Percentiles rank a stretch among this genome's conserved stretches.
These are phyloP conservation scores for Lepisosteus oculatus DNA, from an alignment of 2,113 vertebrate genomes.

Conservation along the genomic window DNA sequence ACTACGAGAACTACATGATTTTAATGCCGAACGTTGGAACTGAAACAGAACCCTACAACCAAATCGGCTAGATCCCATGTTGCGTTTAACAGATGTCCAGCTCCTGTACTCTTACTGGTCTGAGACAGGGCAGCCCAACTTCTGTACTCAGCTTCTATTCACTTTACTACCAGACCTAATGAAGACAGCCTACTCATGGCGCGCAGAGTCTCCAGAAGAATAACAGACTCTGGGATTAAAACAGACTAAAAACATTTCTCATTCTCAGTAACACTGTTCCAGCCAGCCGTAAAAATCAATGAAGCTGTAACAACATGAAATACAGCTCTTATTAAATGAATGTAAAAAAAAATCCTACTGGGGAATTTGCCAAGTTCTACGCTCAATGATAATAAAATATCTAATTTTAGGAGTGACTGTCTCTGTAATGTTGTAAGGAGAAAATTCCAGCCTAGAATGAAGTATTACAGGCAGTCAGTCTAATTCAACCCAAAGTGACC, in stretches of 20 bases:
- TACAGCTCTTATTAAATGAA: background rate
- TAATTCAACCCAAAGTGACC: background rate
- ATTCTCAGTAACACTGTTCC: constrained; percentile 5
- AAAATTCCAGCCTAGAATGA: background rate
- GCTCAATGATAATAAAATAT: background rate
- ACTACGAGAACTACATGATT: no score
- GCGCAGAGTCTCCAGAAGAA: background rate
- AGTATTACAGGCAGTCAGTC: background rate
- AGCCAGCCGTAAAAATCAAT: constrained; percentile 20
- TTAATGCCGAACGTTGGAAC: no score
- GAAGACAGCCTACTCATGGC: background rate
- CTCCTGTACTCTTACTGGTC: no score
- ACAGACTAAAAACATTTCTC: constrained; percentile 10
- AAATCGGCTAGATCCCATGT: no score
- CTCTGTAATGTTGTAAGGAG: background rate
- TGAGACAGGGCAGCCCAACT: background rate
- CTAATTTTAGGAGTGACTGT: constrained; percentile 2
- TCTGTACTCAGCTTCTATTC: background rate
- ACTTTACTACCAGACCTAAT: background rate
- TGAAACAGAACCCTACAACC: no score
- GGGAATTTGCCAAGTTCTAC: constrained; percentile 1
- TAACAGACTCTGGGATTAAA: background rate
- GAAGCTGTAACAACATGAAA: constrained; percentile 10
- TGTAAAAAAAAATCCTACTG: background rate
- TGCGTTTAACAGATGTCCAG: no score